Evolutionary conservation across 2,888 invertebrate species (phyloP).

Genomic region (Zygaena filipendulae): DNA sequence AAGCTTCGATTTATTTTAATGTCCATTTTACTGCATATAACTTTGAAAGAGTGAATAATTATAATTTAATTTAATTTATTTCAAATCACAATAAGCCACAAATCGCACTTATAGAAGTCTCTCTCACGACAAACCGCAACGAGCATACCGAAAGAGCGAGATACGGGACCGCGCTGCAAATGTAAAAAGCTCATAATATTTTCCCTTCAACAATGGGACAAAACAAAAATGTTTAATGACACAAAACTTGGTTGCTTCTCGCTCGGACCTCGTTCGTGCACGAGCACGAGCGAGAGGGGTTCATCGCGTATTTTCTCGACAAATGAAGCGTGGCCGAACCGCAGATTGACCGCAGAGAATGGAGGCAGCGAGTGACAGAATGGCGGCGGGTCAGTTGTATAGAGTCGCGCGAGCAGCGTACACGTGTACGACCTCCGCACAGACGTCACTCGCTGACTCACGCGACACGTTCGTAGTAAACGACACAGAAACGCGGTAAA

Average conservation of each 20-base stretch:
- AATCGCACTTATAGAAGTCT: conserved; percentile 31
- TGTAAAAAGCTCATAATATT: conserved; percentile 62
- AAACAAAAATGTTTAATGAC: conserved; percentile 60
- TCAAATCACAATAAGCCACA: too few relatives aligned
- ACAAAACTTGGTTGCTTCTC: conserved; percentile 53
- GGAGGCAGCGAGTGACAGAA: conserved; percentile 68
- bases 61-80: too few relatives aligned
- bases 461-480: conserved; percentile 15
- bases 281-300: conserved; percentile 37
- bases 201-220: conserved; percentile 58
- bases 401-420: conserved; percentile 47
- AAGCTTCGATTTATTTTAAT: too few relatives aligned
- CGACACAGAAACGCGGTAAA: conserved; percentile 25
- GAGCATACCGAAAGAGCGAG: conserved; percentile 29
- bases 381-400: conserved; percentile 63
- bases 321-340: conserved; percentile 70
- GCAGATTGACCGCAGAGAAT: conserved; percentile 70
- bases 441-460: conserved; percentile 18
- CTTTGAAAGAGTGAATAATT: too few relatives aligned
- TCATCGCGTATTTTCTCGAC: conserved; percentile 60
- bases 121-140: conserved; percentile 30
- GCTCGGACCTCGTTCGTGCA: conserved; percentile 24
- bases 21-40: too few relatives aligned
- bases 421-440: conserved; percentile 39
- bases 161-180: conserved; percentile 33